These are phyloP conservation scores for Leptatherina wallacei DNA, from an alignment of 2,797 vertebrate genomes.

Conservation along the genomic window DNA sequence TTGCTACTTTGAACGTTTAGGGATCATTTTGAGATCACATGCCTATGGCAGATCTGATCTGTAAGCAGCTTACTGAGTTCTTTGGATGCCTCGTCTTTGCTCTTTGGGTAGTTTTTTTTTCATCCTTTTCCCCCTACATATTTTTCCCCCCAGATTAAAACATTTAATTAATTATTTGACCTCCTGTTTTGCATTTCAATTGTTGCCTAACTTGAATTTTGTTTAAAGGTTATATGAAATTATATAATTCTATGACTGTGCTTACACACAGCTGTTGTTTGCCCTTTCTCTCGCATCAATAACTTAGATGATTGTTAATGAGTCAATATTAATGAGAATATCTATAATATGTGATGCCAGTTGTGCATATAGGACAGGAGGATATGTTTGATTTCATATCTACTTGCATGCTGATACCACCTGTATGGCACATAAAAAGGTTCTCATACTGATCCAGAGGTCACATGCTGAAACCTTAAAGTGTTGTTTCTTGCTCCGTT, in stretches of 20 bases:
- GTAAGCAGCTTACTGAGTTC: conserved; percentile 87
- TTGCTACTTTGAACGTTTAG: conserved; percentile 82
- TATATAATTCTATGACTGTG: not conserved
- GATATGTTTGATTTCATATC: not conserved
- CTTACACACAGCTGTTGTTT: not conserved
- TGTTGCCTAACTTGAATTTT: not conserved
- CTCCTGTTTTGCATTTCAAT: conserved; percentile 4
- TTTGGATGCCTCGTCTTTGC: conserved; percentile 82
- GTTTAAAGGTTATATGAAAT: not conserved
- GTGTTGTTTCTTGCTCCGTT: conserved; percentile 1
- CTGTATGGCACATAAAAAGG: not conserved
- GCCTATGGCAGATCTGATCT: conserved; percentile 78
- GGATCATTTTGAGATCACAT: conserved; percentile 84
- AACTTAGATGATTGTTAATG: not conserved
- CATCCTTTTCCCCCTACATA: conserved; percentile 46
- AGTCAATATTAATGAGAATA: not conserved
- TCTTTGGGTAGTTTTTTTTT: conserved; percentile 58
- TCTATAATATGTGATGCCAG: not conserved
- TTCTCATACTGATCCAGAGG: not conserved
- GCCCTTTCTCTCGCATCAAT: not conserved
- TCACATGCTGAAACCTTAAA: conserved; percentile 1
- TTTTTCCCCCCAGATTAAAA: conserved; percentile 39
- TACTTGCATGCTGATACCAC: not conserved
- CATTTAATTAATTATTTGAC: conserved; percentile 25
- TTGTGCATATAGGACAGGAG: not conserved